Conservation (phyloP, 2,113 vertebrate species). For the Myocastor coypus region DNA sequence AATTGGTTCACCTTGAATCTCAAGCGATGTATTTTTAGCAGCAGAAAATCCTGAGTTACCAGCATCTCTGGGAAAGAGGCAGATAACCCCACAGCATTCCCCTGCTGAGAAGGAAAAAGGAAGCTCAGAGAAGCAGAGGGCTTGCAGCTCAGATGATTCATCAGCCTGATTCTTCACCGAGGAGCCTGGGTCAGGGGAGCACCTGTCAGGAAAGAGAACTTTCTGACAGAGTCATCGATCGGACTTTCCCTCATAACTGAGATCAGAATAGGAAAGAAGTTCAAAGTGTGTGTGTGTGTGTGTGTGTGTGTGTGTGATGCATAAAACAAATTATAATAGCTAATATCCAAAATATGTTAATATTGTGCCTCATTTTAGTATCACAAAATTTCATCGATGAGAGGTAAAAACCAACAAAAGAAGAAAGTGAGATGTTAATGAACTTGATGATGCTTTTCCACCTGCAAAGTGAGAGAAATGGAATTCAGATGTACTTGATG, state of each 20-base stretch:
- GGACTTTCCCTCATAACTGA: conserved; percentile 32
- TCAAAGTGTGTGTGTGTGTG: background rate
- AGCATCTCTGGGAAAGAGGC: conserved; percentile 24
- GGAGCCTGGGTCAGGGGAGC: background rate
- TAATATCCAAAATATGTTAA: background rate
- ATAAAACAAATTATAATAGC: background rate
- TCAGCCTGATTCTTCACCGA: background rate
- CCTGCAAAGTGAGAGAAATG: background rate
- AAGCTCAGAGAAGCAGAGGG: background rate
- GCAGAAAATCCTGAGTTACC: conserved; percentile 54
- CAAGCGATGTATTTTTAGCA: conserved; percentile 68
- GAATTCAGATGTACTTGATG: background rate
- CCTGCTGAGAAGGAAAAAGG: conserved; percentile 35
- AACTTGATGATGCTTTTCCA: background rate
- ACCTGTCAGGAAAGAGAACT: background rate
- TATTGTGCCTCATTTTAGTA: background rate
- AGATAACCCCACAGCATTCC: conserved; percentile 46
- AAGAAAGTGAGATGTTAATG: conserved; percentile 4
- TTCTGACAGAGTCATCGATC: background rate
- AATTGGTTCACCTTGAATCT: conserved; percentile 73
- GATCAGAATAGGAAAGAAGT: background rate
- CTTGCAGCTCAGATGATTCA: background rate
- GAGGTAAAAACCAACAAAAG: background rate
- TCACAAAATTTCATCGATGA: conserved; percentile 19
- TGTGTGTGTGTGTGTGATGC: too few relatives aligned